Percentiles rank a stretch among this genome's conserved stretches.
Conservation (phyloP, 1,140 invertebrate genomes). For the Pygmarrhopalites habei region DNA sequence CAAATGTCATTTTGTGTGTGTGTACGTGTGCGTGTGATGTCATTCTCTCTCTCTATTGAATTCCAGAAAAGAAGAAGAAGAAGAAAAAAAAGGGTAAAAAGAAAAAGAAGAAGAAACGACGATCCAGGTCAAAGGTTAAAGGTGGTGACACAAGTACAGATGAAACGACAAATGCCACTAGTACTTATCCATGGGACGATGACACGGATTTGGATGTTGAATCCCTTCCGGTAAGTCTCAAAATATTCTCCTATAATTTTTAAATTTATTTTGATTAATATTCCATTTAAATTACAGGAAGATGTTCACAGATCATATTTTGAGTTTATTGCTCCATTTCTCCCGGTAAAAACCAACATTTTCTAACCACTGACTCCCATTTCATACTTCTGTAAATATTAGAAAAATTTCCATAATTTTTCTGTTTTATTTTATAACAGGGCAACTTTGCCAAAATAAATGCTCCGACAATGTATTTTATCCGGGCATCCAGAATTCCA, state of each 20-base stretch:
- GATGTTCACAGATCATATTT: conserved; percentile 44
- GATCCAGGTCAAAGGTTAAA: conserved; percentile 16
- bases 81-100: conserved; percentile 45
- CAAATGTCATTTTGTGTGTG: too few relatives aligned
- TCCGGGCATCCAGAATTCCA: conserved; percentile 53
- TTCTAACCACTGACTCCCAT: too few relatives aligned
- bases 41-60: not conserved
- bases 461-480: conserved; percentile 57
- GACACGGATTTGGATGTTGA: conserved; percentile 33
- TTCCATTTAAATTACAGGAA: conserved; percentile 49
- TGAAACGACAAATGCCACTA: conserved; percentile 11
- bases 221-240: conserved; percentile 23
- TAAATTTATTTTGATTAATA: conserved; percentile 50
- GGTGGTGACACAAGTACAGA: conserved; percentile 2
- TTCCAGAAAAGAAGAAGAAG: conserved; percentile 47
- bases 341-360: too few relatives aligned
- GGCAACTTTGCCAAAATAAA: conserved; percentile 57
- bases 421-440: too few relatives aligned
- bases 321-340: conserved; percentile 53
- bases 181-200: conserved; percentile 30
- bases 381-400: too few relatives aligned
- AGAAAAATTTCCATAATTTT: too few relatives aligned
- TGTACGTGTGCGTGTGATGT: too few relatives aligned
- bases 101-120: conserved; percentile 25
- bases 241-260: not conserved